A percentile compares a stretch with the other conserved stretches of the same genome.
phyloP scores from a whole-genome alignment of 2,797 vertebrate species.

The Borostomias antarcticus region DNA sequence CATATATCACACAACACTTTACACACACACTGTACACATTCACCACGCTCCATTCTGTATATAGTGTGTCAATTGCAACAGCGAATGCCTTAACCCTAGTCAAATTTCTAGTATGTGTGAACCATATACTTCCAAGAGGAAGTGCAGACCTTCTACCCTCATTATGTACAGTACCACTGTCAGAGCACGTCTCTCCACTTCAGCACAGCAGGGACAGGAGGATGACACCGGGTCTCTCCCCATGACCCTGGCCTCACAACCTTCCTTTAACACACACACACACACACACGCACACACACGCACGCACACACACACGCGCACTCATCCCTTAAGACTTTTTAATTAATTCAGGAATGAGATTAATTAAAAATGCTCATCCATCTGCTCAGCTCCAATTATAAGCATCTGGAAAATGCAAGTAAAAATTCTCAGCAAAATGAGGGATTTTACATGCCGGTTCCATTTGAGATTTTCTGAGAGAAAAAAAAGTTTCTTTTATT shows the following conservation, averaged over 20 bases:
- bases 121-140: too few relatives aligned
- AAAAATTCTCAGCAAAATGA: conserved; percentile 25
- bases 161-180: conserved; percentile 66
- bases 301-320: neutral
- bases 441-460: conserved; percentile 3
- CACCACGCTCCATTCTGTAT: too few relatives aligned
- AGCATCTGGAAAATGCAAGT: conserved; percentile 20
- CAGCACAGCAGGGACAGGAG: conserved; percentile 30
- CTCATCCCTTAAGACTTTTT: neutral
- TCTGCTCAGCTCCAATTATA: conserved; percentile 8
- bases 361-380: conserved; percentile 34
- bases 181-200: conserved; percentile 38
- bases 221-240: neutral
- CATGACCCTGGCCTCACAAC: neutral
- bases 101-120: too few relatives aligned
- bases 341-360: conserved; percentile 34
- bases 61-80: too few relatives aligned
- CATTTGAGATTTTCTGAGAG: conserved; percentile 1
- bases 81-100: too few relatives aligned
- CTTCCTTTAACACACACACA: too few relatives aligned
- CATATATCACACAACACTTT: too few relatives aligned
- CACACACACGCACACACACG: too few relatives aligned
- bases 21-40: neutral
- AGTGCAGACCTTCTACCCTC: conserved; percentile 46
- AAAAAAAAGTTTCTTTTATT: neutral